Evolutionary conservation across 2,888 invertebrate species (phyloP), one percentile per base, ranked within the genome.

Genomic region (Adineta ricciae): DNA sequence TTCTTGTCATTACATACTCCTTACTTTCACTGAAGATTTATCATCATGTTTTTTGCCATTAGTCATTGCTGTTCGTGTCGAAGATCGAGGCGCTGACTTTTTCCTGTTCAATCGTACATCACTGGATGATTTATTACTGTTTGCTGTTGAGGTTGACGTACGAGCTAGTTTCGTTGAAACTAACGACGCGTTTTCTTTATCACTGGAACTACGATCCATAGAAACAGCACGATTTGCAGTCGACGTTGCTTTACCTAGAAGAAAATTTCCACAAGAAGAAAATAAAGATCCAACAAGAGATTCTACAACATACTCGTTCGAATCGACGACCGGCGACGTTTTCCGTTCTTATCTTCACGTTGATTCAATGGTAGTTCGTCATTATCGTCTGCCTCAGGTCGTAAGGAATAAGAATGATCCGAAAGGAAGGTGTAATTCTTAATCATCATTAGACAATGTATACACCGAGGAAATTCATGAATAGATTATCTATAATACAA

Each of bases 121-220:
- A 27, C 0, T 19, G 2, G 64, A 64, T 64, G 19, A 36, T 36
- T 64, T 64, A 64, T 32, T 64, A 27, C 3, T 64, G 32, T 24
- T 64, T 64, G 73, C 24, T 11, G 14, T 7, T 32, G 73, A 24
- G 38, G 14, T 41, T 38, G 41, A 11, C n/a, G 8, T n/a, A n/a
- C 21, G 9, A 41, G 8, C 41, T 78, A 11, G 41, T 41, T 41
- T 9, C n/a, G n/a, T 24, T 41, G n/a, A n/a, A 64, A 64, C 32
- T n/a, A 38, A 9, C n/a, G 78, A 78, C 24, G 7, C 41, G 41
- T 78, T 78, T 16, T 78, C 78, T 78, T 78, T 78, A 78, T 78
- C 78, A 78, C 78, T 78, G 24, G 78, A 78, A 78, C n/a, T 78
- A 78, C 78, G 78, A 78, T 78, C 78, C 38, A 78, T 11, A 41